Base-by-base conservation (phyloP, 2,888 invertebrate genomes). In the Poecilobothrus nobilitatus region DNA sequence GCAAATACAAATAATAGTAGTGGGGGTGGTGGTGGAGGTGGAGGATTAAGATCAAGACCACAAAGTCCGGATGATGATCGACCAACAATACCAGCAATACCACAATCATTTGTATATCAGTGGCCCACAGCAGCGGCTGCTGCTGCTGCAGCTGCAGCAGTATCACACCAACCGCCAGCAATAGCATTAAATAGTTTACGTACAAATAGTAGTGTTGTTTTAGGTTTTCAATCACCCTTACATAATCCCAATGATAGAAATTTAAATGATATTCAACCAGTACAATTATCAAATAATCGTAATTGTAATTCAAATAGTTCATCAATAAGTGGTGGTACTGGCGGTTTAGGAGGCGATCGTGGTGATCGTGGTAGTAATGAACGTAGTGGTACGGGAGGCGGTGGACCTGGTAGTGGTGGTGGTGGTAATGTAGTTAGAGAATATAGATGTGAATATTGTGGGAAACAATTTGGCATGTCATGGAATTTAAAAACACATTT, bases 401-500 rank as follows among this genome's bases (percentile, higher is more conserved):
- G 93, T 71, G n/a, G 18, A 18, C 1, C 12, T 41, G 15, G 41
- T 6, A 6, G 53, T 67, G 66, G 71, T 70, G 73, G 72, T 72
- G 72, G 68, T 74, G 75, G 70, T 9, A 67, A 63, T 18, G 62
- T 91, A 67, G 91, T 92, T 65, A 86, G 93, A 69, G 93, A 93
- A 80, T 94, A 94, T 80, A 89, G 92, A 70, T 94, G 93, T 79
- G 91, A 91, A 78, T 93, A 93, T 80, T 93, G 93, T 80, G 92
- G 92, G 69, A 94, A 94, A 82, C 93, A 93, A 81, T 94, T 94
- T 76, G 93, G 93, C 71, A 93, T 93, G 93, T 92, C 92, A 70
- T 94, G 93, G 93, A 94, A 94, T 84, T 85, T 94, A 77, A 94
- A 94, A 81, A 94, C 93, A 71, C 93, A 93, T 82, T 84, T 93